phyloP scores from a whole-genome alignment of 2,113 vertebrate genomes.

The Cyrtonyx montezumae region DNA sequence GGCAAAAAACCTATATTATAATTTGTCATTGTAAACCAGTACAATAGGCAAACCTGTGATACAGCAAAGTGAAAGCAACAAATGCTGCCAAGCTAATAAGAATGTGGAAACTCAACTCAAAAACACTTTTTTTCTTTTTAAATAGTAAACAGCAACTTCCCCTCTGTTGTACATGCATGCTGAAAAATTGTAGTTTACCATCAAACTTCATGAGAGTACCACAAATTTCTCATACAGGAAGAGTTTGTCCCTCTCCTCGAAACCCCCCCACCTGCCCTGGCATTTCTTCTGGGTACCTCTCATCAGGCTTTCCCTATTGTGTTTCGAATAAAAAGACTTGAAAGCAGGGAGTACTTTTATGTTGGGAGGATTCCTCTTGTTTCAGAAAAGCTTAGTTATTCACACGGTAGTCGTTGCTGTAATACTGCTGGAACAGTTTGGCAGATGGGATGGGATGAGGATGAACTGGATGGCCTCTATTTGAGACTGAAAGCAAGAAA shows the following conservation, averaged over 20 bases:
- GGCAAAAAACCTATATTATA: slow-evolving; percentile 67
- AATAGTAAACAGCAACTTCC: slow-evolving; percentile 43
- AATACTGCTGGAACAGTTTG: slow-evolving; percentile 64
- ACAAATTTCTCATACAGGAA: neutral
- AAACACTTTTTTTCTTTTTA: neutral
- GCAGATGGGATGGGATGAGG: slow-evolving; percentile 66
- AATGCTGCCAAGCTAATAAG: slow-evolving; percentile 62
- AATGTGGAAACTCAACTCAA: slow-evolving; percentile 50
- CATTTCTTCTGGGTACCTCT: slow-evolving; percentile 2
- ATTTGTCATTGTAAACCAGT: slow-evolving; percentile 76
- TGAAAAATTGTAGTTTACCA: neutral
- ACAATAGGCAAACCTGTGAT: slow-evolving; percentile 78
- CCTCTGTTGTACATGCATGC: neutral
- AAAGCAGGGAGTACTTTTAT: slow-evolving; percentile 6
- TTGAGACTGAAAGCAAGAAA: slow-evolving; percentile 70
- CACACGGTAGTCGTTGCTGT: slow-evolving; percentile 18
- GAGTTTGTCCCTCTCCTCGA: neutral
- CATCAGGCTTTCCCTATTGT: slow-evolving; percentile 3
- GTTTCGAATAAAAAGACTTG: neutral
- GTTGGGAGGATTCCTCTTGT: slow-evolving; percentile 11
- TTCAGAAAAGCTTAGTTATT: slow-evolving; percentile 35
- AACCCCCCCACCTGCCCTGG: neutral
- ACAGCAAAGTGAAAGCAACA: slow-evolving; percentile 68
- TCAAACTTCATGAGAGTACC: neutral
- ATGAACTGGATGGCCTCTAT: slow-evolving; percentile 48